Conservation (phyloP, 2,888 invertebrate genomes). For the Chaetogeoica ovagalla region DNA sequence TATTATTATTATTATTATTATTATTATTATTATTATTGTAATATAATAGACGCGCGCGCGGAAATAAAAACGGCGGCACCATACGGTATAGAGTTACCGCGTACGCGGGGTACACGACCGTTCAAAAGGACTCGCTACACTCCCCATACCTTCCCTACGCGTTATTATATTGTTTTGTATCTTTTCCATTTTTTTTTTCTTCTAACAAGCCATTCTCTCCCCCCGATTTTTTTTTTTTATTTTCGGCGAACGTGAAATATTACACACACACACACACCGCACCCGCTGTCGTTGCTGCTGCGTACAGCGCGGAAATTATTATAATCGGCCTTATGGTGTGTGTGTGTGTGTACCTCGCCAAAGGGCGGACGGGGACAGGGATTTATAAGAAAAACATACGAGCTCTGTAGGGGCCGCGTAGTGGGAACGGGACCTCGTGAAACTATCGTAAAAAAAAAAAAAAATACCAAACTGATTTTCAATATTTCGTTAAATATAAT, state of each 20-base stretch:
- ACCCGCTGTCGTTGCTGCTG: too few relatives aligned
- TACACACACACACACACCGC: too few relatives aligned
- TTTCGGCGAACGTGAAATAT: slow-evolving; percentile 8
- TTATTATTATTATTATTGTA: neutral
- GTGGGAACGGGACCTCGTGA: too few relatives aligned
- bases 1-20: too few relatives aligned
- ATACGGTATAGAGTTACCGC: slow-evolving; percentile 38
- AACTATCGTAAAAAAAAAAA: too few relatives aligned
- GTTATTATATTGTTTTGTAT: slow-evolving; percentile 43
- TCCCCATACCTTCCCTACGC: neutral
- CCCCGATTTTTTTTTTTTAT: neutral
- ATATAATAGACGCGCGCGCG: neutral
- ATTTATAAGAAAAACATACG: too few relatives aligned
- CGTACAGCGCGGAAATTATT: neutral
- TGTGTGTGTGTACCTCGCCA: too few relatives aligned
- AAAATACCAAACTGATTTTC: too few relatives aligned
- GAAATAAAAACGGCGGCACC: neutral
- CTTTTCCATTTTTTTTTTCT: slow-evolving; percentile 35
- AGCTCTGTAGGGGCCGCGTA: too few relatives aligned
- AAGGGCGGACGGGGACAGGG: too few relatives aligned
- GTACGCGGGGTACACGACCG: neutral
- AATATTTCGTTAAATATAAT: too few relatives aligned
- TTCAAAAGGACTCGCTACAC: slow-evolving; percentile 15
- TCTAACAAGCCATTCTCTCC: slow-evolving; percentile 28
- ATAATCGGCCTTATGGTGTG: slow-evolving; percentile 29